Conservation (phyloP, 2,888 invertebrate genomes). For the Petrophora chlorosata region DNA sequence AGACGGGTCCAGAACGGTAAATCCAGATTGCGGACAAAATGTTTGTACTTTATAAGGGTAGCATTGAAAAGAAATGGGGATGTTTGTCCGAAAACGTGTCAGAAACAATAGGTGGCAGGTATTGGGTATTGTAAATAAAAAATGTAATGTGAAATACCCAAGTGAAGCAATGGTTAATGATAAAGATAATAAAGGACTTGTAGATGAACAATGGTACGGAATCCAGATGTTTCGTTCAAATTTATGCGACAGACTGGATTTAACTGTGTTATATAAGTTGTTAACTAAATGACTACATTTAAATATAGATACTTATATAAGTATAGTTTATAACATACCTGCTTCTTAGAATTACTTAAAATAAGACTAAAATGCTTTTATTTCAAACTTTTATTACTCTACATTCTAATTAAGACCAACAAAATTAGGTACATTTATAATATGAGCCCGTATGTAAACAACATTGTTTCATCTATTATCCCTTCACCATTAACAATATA, state of each 20-base stretch:
- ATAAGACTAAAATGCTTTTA: too few species aligned
- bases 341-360: too few species aligned
- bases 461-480: not conserved
- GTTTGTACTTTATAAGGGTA: constrained; percentile 46
- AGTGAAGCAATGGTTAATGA: constrained; percentile 36
- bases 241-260: not conserved
- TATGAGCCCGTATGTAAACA: too few species aligned
- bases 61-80: constrained; percentile 54
- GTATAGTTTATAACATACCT: too few species aligned
- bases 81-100: constrained; percentile 54
- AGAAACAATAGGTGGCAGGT: constrained; percentile 52
- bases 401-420: too few species aligned
- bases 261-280: not conserved
- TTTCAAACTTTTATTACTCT: too few species aligned
- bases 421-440: too few species aligned
- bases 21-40: constrained; percentile 39
- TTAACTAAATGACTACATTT: too few species aligned
- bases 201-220: constrained; percentile 9
- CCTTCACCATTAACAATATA: constrained; percentile 6
- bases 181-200: constrained; percentile 28
- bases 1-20: constrained; percentile 37
- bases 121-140: constrained; percentile 41
- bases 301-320: too few species aligned
- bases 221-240: constrained; percentile 13
- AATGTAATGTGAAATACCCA: constrained; percentile 45